Evolutionary conservation across 2,888 invertebrate genomes (phyloP), one percentile per base, ranked within the genome.

Genomic region (Abrostola tripartita): DNA sequence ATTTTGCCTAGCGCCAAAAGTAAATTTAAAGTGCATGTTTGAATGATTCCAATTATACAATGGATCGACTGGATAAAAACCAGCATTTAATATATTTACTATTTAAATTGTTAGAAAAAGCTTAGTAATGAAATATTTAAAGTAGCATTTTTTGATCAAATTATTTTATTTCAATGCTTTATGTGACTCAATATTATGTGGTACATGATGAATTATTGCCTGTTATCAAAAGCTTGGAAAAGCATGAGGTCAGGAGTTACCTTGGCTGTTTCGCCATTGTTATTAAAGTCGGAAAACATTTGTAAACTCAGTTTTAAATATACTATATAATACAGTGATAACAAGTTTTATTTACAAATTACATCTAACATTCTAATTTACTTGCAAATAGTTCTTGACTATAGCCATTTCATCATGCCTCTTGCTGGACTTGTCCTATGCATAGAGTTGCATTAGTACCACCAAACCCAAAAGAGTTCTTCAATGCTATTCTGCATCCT

Each of bases 381-480:
- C 37, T 51, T 8, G 10, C 37, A 24, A 49, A 37, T 7, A 36
- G 10, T 44, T 12, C 37, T 50, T 35, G 11, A 24, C 9, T 49
- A 6, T 36, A 6, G n/a, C 37, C n/a, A 38, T 51, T 12, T n/a
- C 12, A 14, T 12, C 5, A 38, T 36, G 10, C 9, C n/a, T 35
- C 0, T 47, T 49, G 36, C 80, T 61, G 82, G 65, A 89, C 61
- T 79, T 92, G 87, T 59, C 94, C 92, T 80, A 96, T 94, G 90
- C 98, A 98, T 47, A 99, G 93, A 63, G 97, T 97, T 36, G 99
- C 98, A 95, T 99, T 99, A 5, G 99, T 99, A 50, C 99, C 99
- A 61, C 99, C 99, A 95, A 99, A 99, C 6, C 99, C 99, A 95
- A 99, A 99, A 0, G 99, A 99, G 93, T 99, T 99, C 90, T 98